These are phyloP conservation scores for Prunella fulvescens DNA, from an alignment of 2,113 vertebrate species.

Conservation along the genomic window DNA sequence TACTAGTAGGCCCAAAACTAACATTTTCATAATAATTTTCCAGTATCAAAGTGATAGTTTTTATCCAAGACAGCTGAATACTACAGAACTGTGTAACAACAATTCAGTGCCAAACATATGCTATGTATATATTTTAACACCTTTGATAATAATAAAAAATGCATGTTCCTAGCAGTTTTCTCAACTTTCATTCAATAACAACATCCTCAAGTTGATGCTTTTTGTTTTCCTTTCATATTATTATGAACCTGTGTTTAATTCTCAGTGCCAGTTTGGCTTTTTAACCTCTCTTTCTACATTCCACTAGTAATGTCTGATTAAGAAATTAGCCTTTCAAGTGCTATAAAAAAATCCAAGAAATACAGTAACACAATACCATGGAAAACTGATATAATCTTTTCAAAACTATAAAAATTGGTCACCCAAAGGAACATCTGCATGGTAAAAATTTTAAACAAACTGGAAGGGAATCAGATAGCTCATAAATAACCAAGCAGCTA, in stretches of 20 bases:
- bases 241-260: slow-evolving; percentile 74
- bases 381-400: slow-evolving; percentile 86
- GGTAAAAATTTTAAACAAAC: slow-evolving; percentile 81
- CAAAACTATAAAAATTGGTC: slow-evolving; percentile 83
- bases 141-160: slow-evolving; percentile 85
- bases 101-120: slow-evolving; percentile 79
- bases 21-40: slow-evolving; percentile 87
- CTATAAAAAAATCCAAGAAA: slow-evolving; percentile 80
- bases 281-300: slow-evolving; percentile 75
- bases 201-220: slow-evolving; percentile 67
- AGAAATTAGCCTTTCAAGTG: slow-evolving; percentile 79
- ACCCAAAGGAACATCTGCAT: slow-evolving; percentile 81
- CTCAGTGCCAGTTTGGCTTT: slow-evolving; percentile 69
- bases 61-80: slow-evolving; percentile 81
- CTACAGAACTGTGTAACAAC: slow-evolving; percentile 70
- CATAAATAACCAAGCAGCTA: slow-evolving; percentile 69
- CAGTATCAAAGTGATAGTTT: slow-evolving; percentile 85
- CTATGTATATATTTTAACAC: slow-evolving; percentile 82
- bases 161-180: slow-evolving; percentile 77
- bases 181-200: slow-evolving; percentile 74
- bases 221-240: slow-evolving; percentile 75
- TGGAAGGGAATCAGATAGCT: slow-evolving; percentile 77
- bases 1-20: slow-evolving; percentile 79
- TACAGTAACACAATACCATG: slow-evolving; percentile 82
- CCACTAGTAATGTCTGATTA: slow-evolving; percentile 79